Percentiles rank a stretch among this genome's conserved stretches.
These are phyloP conservation scores for Meteorus cinctellus DNA, from an alignment of 2,888 invertebrate genomes.

Conservation along the genomic window DNA sequence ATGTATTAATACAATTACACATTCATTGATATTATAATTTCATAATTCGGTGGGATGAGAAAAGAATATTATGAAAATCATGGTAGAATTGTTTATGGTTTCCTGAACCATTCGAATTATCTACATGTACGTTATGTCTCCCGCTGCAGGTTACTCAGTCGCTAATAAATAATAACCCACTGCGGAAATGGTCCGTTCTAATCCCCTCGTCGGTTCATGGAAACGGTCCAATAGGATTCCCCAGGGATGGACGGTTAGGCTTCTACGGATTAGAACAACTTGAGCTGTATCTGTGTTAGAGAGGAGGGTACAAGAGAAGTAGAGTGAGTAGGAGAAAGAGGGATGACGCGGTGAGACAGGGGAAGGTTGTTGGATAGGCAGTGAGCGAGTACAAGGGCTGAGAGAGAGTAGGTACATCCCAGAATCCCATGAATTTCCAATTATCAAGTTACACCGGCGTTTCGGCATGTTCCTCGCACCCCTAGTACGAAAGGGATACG, in stretches of 20 bases:
- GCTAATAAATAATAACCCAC: slow-evolving; percentile 46
- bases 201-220: slow-evolving; percentile 45
- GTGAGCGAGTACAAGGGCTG: slow-evolving; percentile 1
- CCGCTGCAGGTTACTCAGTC: slow-evolving; percentile 26
- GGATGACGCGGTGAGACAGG: not conserved
- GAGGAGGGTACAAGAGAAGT: too few species aligned
- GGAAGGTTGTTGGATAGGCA: not conserved
- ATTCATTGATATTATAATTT: not conserved
- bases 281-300: slow-evolving; percentile 45
- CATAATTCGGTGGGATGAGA: not conserved
- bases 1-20: not conserved
- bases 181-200: slow-evolving; percentile 47
- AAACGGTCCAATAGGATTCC: slow-evolving; percentile 45
- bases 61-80: slow-evolving; percentile 1
- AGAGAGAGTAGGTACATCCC: slow-evolving; percentile 50
- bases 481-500: slow-evolving; percentile 23
- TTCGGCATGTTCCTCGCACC: slow-evolving; percentile 45
- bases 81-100: slow-evolving; percentile 29
- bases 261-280: slow-evolving; percentile 64
- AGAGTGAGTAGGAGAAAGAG: slow-evolving; percentile 21
- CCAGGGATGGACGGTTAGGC: slow-evolving; percentile 49
- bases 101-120: slow-evolving; percentile 39
- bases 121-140: slow-evolving; percentile 31
- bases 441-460: slow-evolving; percentile 64
- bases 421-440: slow-evolving; percentile 69